Evolutionary conservation across 30 jellyfish, hydroid and myxozoan species (phyloP).

Genomic region (Hydra vulgaris): DNA sequence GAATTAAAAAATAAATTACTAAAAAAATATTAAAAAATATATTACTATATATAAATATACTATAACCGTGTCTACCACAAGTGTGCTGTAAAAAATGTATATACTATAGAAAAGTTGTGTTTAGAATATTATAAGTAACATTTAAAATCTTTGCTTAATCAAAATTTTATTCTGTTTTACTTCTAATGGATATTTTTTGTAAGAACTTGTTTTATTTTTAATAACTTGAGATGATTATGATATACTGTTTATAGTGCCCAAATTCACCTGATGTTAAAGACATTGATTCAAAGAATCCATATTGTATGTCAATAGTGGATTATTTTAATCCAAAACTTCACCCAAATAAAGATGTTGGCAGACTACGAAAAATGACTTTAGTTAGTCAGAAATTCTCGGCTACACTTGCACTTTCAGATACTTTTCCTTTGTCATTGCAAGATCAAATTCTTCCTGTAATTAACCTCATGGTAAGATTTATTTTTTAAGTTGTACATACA

Average conservation of each 20-base stretch:
- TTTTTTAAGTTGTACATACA: not conserved
- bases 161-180: no score
- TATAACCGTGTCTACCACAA: no score
- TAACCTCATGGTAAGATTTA: constrained; percentile 53
- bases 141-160: no score
- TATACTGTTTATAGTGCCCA: not conserved
- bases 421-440: constrained; percentile 74
- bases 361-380: constrained; percentile 65
- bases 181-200: no score
- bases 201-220: no score
- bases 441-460: constrained; percentile 90
- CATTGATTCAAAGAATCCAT: constrained; percentile 34
- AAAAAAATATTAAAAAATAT: no score
- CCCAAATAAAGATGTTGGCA: constrained; percentile 83
- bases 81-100: no score
- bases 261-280: constrained; percentile 7
- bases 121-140: no score
- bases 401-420: constrained; percentile 73
- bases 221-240: no score
- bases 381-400: constrained; percentile 86
- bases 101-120: no score
- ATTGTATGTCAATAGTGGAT: constrained; percentile 46
- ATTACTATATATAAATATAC: no score
- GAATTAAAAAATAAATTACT: no score
- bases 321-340: constrained; percentile 65